phyloP scores from a whole-genome alignment of 1,140 invertebrate species.

The Dendroctonus ponderosae region DNA sequence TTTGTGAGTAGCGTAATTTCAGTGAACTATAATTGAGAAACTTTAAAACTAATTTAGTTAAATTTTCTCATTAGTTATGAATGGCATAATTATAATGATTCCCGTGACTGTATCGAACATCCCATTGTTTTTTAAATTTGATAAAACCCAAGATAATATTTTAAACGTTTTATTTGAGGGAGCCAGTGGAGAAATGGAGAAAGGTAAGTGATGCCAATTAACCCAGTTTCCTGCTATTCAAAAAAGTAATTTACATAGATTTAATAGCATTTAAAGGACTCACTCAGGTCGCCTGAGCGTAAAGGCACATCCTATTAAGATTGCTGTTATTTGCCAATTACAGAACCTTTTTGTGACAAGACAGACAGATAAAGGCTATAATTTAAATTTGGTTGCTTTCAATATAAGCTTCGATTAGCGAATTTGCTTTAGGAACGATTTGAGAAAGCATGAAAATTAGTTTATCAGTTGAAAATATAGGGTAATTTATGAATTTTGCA shows the following conservation, averaged over 20 bases:
- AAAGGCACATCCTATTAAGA: constrained; percentile 20
- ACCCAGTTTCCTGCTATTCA: constrained; percentile 15
- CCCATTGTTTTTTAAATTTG: constrained; percentile 4
- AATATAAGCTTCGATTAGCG: too few relatives aligned
- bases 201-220: constrained; percentile 23
- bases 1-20: too few relatives aligned
- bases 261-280: constrained; percentile 21
- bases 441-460: too few relatives aligned
- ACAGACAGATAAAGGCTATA: constrained; percentile 15
- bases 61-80: too few relatives aligned
- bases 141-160: constrained; percentile 5
- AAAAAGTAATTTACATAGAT: constrained; percentile 27
- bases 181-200: constrained; percentile 6
- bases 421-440: too few relatives aligned
- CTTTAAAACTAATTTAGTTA: too few relatives aligned
- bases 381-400: constrained; percentile 6
- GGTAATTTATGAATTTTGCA: too few relatives aligned
- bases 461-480: too few relatives aligned
- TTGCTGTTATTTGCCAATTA: constrained; percentile 25
- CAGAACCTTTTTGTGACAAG: constrained; percentile 9
- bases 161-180: constrained; percentile 19
- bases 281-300: constrained; percentile 5
- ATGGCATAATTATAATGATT: neutral
- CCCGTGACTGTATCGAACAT: neutral
- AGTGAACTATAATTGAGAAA: too few relatives aligned